A percentile compares a stretch with the other conserved stretches of the same genome.
Evolutionary conservation across 2,113 vertebrate species (phyloP).

Genomic region (Casuarius casuarius): DNA sequence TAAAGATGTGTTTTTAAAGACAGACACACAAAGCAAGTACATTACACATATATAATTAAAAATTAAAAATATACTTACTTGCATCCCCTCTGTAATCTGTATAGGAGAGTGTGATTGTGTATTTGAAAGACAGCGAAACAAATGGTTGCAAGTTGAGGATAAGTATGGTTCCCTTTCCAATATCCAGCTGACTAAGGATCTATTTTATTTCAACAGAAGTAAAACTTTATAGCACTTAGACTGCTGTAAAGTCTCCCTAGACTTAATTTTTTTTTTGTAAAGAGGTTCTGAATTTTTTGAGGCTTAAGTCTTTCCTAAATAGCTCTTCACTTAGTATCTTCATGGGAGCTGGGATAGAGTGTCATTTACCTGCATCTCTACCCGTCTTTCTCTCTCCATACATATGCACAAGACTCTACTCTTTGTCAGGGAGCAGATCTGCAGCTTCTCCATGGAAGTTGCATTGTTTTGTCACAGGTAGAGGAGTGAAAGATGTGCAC

Average conservation of each 20-base stretch:
- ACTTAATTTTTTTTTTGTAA: background rate
- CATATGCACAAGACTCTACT: background rate
- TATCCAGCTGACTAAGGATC: background rate
- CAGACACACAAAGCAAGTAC: background rate
- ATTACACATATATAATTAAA: background rate
- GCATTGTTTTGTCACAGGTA: background rate
- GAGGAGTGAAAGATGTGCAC: background rate
- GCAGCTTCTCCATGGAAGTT: background rate
- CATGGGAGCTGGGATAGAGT: background rate
- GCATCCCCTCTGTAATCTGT: background rate
- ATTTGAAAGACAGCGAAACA: background rate
- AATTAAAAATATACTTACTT: background rate
- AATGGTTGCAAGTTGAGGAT: background rate
- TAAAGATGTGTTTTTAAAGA: background rate
- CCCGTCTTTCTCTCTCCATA: background rate
- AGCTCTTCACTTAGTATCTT: background rate
- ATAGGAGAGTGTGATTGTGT: background rate
- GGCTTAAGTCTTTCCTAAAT: background rate
- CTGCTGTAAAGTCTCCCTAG: background rate
- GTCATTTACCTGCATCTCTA: background rate
- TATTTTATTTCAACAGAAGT: background rate
- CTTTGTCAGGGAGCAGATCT: background rate
- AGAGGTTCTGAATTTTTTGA: background rate
- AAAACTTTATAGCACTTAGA: background rate
- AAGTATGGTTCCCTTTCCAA: background rate